These are phyloP conservation scores for Coracopsis vasa DNA, from an alignment of 2,113 vertebrate species.

Conservation along the genomic window DNA sequence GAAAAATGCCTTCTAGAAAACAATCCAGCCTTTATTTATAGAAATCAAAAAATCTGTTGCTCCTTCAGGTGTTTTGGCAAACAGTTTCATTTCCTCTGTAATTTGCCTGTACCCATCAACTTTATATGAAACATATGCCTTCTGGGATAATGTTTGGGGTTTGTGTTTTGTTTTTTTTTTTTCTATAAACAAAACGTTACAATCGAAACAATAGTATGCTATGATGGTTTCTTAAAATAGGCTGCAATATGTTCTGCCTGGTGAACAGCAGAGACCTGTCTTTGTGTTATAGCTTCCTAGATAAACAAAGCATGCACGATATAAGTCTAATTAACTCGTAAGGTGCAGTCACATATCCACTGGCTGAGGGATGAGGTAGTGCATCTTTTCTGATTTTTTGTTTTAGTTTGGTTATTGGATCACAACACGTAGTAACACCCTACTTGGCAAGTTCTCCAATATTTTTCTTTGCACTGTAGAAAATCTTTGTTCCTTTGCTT, in stretches of 20 bases:
- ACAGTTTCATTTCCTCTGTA: conserved; percentile 36
- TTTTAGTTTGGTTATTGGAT: background rate
- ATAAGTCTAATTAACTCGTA: background rate
- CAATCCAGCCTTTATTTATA: conserved; percentile 15
- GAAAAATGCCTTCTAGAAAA: conserved; percentile 17
- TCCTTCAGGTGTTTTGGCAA: background rate
- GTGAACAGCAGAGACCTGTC: background rate
- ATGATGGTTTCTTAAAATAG: conserved; percentile 1
- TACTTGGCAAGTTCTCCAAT: background rate
- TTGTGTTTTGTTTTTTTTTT: background rate
- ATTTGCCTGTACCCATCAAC: background rate
- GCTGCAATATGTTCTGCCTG: background rate
- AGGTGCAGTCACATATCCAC: background rate
- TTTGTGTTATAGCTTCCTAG: background rate
- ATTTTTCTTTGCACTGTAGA: background rate
- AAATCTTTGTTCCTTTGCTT: background rate
- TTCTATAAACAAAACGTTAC: background rate
- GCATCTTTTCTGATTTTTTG: background rate
- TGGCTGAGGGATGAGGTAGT: background rate
- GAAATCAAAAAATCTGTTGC: background rate
- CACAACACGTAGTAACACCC: background rate
- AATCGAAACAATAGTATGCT: background rate
- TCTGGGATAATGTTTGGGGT: background rate
- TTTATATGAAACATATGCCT: background rate
- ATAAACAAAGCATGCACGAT: background rate